phyloP scores from a whole-genome alignment of 2,888 invertebrate species.

The Sphaeridia pumilis region DNA sequence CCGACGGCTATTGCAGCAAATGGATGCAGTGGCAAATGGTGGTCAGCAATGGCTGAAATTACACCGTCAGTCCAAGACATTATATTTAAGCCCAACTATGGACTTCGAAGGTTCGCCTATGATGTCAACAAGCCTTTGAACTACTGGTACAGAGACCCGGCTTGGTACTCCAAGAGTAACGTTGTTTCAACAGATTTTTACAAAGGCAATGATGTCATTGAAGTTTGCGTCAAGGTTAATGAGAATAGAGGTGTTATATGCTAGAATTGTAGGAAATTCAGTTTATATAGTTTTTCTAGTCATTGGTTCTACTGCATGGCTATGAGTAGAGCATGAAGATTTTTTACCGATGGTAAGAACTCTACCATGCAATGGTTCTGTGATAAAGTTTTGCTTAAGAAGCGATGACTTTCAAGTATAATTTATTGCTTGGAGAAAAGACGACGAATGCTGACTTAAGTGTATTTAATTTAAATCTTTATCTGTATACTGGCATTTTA shows the following conservation, averaged over 20 bases:
- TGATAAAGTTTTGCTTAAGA: too few species aligned
- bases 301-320: too few species aligned
- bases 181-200: constrained; percentile 46
- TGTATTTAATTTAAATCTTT: too few species aligned
- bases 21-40: constrained; percentile 21
- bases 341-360: too few species aligned
- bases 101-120: constrained; percentile 42
- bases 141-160: constrained; percentile 46
- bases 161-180: constrained; percentile 46
- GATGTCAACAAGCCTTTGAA: constrained; percentile 50
- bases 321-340: too few species aligned
- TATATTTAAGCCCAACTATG: constrained; percentile 41
- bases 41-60: constrained; percentile 44
- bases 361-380: too few species aligned
- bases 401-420: too few species aligned
- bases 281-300: not conserved
- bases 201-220: constrained; percentile 44
- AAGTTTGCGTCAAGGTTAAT: constrained; percentile 41
- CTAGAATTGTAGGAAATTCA: constrained; percentile 1
- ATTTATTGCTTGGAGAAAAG: too few species aligned
- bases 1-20: constrained; percentile 30
- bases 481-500: too few species aligned
- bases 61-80: constrained; percentile 44
- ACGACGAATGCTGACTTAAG: too few species aligned
- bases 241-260: not conserved